Base-by-base conservation (phyloP, 1,140 invertebrate genomes). In the Episyrphus balteatus region DNA sequence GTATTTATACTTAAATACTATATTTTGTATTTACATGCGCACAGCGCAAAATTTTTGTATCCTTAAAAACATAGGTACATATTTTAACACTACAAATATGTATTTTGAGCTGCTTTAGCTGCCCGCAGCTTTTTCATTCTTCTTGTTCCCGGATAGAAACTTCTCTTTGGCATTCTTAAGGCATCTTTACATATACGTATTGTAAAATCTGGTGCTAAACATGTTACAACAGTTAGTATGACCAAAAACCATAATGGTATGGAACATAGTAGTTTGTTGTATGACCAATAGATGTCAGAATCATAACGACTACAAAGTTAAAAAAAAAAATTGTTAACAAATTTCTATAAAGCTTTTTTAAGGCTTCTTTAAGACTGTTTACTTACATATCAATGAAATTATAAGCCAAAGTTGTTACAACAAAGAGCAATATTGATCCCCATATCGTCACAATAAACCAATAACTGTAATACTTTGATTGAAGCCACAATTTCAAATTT, bases 381-480 rank as follows among this genome's bases (percentile, higher is more conserved):
- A 50, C 78, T 78, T 66, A 83, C 80, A 75, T 46, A 54, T 75
- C 56, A 19, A 82, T 50, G 11, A 73, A 56, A 12, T 80, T 79
- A 62, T 83, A 84, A 7, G 75, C 36, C 9, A 77, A 54, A 11
- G 77, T 74, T 39, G 78, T 69, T n/a, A 56, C 41, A 2, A 82
- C 58, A 54, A 82, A 84, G 10, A 68, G 55, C 1, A 82, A 21
- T 52, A 83, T 67, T 0, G 83, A 82, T 14, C 79, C 52, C 5
- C 78, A 11, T 2, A 80, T 58, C 17, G 76, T 74, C 1, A 69
- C 46, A 11, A 83, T 65, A 51, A 83, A 79, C 26, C 76, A 66
- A 42, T 70, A 51, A 1, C 77, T 82, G 55, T 83, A 78, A 61
- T 81, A 83, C 42, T 74, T 75, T 26, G 81, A 78, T 49, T 79